Percentiles rank a stretch among this genome's conserved stretches.
Evolutionary conservation across 2,888 invertebrate genomes (phyloP).

Genomic region (Scrobipalpa atriplicella): DNA sequence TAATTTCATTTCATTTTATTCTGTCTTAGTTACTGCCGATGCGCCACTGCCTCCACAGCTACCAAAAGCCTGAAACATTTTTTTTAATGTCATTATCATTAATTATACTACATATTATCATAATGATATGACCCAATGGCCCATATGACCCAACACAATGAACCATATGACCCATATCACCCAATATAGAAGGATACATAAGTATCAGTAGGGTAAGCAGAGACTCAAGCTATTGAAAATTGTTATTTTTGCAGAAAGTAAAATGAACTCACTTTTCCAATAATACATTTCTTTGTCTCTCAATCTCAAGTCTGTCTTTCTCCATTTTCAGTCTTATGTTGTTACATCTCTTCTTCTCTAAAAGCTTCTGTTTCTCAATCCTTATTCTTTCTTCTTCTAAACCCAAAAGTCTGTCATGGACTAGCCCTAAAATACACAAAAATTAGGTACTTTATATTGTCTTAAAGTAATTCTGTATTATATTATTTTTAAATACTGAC

Average conservation of each 20-base stretch:
- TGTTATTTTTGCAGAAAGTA: background rate
- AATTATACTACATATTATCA: no score
- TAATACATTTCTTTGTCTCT: conserved; percentile 59
- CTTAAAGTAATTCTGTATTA: no score
- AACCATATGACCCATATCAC: no score
- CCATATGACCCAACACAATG: no score
- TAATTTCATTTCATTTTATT: background rate
- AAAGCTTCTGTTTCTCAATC: conserved; percentile 62
- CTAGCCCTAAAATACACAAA: conserved; percentile 51
- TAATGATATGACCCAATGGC: no score
- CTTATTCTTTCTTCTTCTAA: conserved; percentile 64
- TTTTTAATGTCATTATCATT: no score
- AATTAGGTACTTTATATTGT: no score
- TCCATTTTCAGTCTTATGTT: conserved; percentile 64
- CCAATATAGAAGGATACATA: no score
- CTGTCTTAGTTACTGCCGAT: conserved; percentile 36
- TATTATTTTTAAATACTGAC: conserved; percentile 44
- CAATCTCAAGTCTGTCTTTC: conserved; percentile 61
- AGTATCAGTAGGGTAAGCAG: no score
- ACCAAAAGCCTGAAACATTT: conserved; percentile 52
- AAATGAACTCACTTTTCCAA: conserved; percentile 54
- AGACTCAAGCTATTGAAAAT: background rate
- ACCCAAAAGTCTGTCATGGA: conserved; percentile 59
- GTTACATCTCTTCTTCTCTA: conserved; percentile 64
- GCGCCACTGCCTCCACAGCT: conserved; percentile 57